Evolutionary conservation across 2,888 invertebrate genomes (phyloP), one percentile per base, ranked within the genome.

Genomic region (Formica aserva): DNA sequence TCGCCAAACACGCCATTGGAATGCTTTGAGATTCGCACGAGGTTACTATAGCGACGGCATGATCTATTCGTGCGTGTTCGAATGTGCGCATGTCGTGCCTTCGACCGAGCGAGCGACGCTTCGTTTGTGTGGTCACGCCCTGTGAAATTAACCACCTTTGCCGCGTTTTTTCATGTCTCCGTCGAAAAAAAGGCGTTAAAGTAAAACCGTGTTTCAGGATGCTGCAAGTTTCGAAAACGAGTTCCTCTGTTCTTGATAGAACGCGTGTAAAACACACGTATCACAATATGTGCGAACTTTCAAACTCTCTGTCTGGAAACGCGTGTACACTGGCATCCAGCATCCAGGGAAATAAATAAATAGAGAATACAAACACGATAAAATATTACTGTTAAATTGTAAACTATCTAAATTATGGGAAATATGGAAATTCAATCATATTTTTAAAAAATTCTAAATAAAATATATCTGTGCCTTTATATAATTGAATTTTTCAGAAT

Each of bases 61-160:
- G 87, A 91, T 88, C 85, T 83, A 87, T 87, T 85, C 83, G 84
- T 91, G 92, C 92, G 92, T 91, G 87, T 87, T 85, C 84, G 78
- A 52, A 52, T 52, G 48, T 91, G 92, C 92, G 92, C 92, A 92
- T 91, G 92, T 91, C 91, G 88, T 84, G 87, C 84, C 76, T 91
- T 91, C 91, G 90, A 90, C 89, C 91, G 72, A 82, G 89, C 71
- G 83, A 83, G 71, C 75, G 65, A 71, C 84, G 67, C 22, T 15
- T 45, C 78, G 78, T 78, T 80, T 80, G 74, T 60, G 74, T 26
- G 91, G 92, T 92, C 91, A 92, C 92, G 89, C 92, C 91, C 92
- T 92, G 90, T 86, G 84, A 89, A 87, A 90, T 90, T 87, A 87
- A 78, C 77, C 77, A 48, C 67, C 48, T 85, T 78, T 85, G 67